These are phyloP conservation scores for Apodemus sylvaticus DNA, from an alignment of 2,113 vertebrate genomes.

Conservation along the genomic window DNA sequence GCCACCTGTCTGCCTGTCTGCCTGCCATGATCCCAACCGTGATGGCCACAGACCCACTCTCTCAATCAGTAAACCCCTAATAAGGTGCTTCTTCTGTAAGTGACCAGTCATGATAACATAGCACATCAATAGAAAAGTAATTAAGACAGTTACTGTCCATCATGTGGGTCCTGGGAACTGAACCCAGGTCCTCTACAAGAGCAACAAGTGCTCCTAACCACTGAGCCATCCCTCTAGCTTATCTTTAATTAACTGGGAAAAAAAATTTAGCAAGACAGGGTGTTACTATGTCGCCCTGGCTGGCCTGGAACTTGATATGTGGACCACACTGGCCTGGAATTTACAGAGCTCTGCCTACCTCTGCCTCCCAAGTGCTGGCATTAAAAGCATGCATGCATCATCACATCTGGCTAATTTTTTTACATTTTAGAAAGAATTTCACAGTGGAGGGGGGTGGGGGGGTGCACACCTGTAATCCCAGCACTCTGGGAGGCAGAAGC, in stretches of 20 bases:
- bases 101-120: too few species aligned
- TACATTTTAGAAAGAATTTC: background rate
- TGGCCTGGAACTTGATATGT: background rate
- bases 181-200: background rate
- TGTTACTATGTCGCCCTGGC: too few species aligned
- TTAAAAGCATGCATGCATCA: background rate
- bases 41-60: background rate
- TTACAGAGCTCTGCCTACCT: background rate
- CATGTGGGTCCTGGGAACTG: background rate
- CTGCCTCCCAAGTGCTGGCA: background rate
- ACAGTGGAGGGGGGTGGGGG: too few species aligned
- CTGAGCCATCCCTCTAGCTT: background rate
- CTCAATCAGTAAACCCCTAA: background rate
- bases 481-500: too few species aligned
- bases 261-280: background rate
- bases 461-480: too few species aligned
- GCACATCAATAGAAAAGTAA: background rate
- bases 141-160: background rate
- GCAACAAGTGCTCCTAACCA: background rate
- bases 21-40: background rate
- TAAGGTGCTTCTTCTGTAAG: background rate
- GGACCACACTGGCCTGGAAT: background rate
- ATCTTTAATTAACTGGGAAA: background rate
- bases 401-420: background rate
- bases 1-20: background rate